phyloP scores from a whole-genome alignment of 2,113 vertebrate genomes.

The Trachemys scripta region DNA sequence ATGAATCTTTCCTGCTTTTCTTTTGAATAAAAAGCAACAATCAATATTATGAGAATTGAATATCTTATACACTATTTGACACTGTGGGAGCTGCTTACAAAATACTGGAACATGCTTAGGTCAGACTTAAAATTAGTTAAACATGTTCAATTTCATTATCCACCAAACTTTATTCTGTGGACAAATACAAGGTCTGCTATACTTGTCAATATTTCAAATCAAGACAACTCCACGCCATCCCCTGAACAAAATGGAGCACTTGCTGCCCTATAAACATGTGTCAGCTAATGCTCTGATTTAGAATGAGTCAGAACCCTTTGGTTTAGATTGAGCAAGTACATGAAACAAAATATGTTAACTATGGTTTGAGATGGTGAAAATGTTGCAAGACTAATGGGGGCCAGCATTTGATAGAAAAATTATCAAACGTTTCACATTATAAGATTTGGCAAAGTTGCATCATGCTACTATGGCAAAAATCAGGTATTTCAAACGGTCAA shows the following conservation, averaged over 20 bases:
- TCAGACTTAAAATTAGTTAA: conserved; percentile 32
- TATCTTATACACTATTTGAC: neutral
- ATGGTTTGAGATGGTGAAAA: conserved; percentile 64
- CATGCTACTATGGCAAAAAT: conserved; percentile 79
- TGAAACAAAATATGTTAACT: conserved; percentile 57
- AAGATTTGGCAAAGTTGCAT: conserved; percentile 81
- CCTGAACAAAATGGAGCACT: conserved; percentile 44
- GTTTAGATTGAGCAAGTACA: conserved; percentile 67
- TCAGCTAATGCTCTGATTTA: conserved; percentile 58
- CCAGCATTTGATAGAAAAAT: conserved; percentile 73
- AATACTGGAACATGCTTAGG: conserved; percentile 34
- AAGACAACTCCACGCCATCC: conserved; percentile 43
- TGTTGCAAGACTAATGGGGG: conserved; percentile 68
- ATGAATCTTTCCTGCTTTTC: conserved; percentile 50
- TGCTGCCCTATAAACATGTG: conserved; percentile 64
- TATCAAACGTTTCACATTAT: conserved; percentile 74
- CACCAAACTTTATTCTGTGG: conserved; percentile 31
- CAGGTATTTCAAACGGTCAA: conserved; percentile 79
- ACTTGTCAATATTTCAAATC: conserved; percentile 28
- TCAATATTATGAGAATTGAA: conserved; percentile 44
- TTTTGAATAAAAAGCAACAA: conserved; percentile 20
- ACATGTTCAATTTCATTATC: conserved; percentile 10
- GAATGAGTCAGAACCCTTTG: conserved; percentile 76
- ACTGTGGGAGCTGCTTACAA: conserved; percentile 12
- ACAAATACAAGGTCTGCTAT: neutral